Evolutionary conservation across 2,888 invertebrate species (phyloP).

Genomic region (Erebia ligea): DNA sequence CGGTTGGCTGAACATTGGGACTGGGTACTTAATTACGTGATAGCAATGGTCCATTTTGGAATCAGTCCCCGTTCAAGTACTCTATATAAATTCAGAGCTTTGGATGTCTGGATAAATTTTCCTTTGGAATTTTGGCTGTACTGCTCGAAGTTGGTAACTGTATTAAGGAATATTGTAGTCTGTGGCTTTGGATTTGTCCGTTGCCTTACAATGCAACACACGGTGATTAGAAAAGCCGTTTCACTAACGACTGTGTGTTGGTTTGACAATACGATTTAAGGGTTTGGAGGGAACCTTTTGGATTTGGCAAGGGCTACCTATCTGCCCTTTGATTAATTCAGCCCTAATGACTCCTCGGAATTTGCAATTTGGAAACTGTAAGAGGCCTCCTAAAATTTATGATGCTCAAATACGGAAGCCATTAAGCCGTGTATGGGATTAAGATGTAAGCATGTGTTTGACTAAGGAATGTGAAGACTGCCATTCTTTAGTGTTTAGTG

Average conservation of each 20-base stretch:
- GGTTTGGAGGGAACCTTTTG: slow-evolving; percentile 57
- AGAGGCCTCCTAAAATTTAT: slow-evolving; percentile 40
- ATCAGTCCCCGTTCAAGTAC: slow-evolving; percentile 48
- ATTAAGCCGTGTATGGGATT: slow-evolving; percentile 6
- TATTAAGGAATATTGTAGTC: slow-evolving; percentile 31
- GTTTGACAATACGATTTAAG: slow-evolving; percentile 72
- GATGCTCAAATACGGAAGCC: slow-evolving; percentile 21
- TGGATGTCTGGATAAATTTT: background rate
- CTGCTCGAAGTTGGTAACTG: slow-evolving; percentile 6
- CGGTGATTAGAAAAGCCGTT: slow-evolving; percentile 49
- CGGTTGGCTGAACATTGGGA: slow-evolving; percentile 71
- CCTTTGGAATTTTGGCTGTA: slow-evolving; percentile 8
- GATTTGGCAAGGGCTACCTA: slow-evolving; percentile 61
- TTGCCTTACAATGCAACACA: slow-evolving; percentile 40
- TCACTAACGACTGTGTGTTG: slow-evolving; percentile 63
- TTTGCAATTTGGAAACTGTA: slow-evolving; percentile 64
- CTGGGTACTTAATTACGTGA: slow-evolving; percentile 79
- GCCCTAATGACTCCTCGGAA: slow-evolving; percentile 62
- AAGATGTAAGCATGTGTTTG: background rate
- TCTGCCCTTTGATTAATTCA: slow-evolving; percentile 71
- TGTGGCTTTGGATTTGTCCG: slow-evolving; percentile 41
- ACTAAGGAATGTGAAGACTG: too few relatives aligned
- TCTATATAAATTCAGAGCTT: slow-evolving; percentile 23
- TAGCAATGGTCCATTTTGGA: slow-evolving; percentile 70
- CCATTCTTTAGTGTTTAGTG: too few relatives aligned